Evolutionary conservation across 2,888 invertebrate species (phyloP).

Genomic region (Lepidocyrtinus sp.): DNA sequence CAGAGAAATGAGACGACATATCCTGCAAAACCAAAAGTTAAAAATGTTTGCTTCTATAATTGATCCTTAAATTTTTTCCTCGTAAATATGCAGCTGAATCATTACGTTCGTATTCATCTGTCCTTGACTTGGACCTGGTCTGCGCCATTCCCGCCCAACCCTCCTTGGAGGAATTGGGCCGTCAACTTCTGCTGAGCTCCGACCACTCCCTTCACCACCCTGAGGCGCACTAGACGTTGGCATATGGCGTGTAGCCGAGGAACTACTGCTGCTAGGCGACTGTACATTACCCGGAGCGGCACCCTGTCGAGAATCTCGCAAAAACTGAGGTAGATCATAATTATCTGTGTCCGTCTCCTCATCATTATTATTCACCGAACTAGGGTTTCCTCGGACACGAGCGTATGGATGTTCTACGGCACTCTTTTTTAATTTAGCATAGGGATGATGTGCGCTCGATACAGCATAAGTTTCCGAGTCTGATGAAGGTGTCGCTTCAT

Average conservation of each 20-base stretch:
- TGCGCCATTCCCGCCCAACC: constrained; percentile 65
- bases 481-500: constrained; percentile 66
- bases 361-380: constrained; percentile 57
- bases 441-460: constrained; percentile 78
- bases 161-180: constrained; percentile 68
- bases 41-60: no score
- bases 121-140: constrained; percentile 63
- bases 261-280: neutral
- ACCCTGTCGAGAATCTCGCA: constrained; percentile 54
- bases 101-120: constrained; percentile 39
- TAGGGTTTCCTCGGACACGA: constrained; percentile 68
- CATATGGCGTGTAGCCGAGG: neutral
- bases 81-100: neutral
- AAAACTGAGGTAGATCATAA: constrained; percentile 69
- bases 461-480: constrained; percentile 67
- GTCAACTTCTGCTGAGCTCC: constrained; percentile 42
- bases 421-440: constrained; percentile 79
- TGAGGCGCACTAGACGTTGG: constrained; percentile 22
- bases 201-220: constrained; percentile 35
- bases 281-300: constrained; percentile 8
- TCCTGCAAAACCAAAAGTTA: no score
- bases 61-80: neutral
- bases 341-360: constrained; percentile 70
- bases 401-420: constrained; percentile 72
- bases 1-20: constrained; percentile 81